A percentile compares a stretch with the other conserved stretches of the same genome.
phyloP scores from a whole-genome alignment of 1,140 invertebrate genomes.

The Bombus balteatus region DNA sequence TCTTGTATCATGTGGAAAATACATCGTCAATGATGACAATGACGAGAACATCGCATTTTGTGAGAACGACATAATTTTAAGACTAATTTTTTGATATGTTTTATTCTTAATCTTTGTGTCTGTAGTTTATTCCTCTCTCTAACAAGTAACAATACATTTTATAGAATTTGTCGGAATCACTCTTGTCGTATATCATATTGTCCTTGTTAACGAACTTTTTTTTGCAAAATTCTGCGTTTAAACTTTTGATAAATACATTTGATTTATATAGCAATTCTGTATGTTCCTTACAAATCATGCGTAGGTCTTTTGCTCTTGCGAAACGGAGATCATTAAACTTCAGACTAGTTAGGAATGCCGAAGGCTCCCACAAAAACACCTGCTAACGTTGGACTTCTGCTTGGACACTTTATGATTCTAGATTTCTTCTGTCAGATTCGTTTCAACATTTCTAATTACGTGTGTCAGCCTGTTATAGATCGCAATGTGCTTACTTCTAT shows the following conservation, averaged over 20 bases:
- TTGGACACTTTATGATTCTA: neutral
- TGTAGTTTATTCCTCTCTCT: no score
- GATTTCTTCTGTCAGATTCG: neutral
- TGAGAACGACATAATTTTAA: neutral
- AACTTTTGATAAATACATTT: no score
- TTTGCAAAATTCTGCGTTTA: neutral
- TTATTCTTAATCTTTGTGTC: no score
- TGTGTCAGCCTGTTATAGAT: neutral
- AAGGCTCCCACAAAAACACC: conserved; percentile 17
- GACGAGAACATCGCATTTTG: neutral
- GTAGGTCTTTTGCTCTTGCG: neutral
- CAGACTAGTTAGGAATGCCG: conserved; percentile 23
- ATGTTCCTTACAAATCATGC: neutral
- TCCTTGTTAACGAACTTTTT: neutral
- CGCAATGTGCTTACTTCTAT: neutral
- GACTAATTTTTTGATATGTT: no score
- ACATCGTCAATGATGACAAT: neutral
- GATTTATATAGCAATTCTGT: neutral
- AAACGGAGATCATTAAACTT: conserved; percentile 29
- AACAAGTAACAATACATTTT: no score
- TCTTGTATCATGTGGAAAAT: neutral
- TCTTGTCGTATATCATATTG: no score
- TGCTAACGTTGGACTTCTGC: neutral
- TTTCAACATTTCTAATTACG: neutral
- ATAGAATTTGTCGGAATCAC: no score